Evolutionary conservation across 1,140 invertebrate species (phyloP).

Genomic region (Drosophila chauvacae): DNA sequence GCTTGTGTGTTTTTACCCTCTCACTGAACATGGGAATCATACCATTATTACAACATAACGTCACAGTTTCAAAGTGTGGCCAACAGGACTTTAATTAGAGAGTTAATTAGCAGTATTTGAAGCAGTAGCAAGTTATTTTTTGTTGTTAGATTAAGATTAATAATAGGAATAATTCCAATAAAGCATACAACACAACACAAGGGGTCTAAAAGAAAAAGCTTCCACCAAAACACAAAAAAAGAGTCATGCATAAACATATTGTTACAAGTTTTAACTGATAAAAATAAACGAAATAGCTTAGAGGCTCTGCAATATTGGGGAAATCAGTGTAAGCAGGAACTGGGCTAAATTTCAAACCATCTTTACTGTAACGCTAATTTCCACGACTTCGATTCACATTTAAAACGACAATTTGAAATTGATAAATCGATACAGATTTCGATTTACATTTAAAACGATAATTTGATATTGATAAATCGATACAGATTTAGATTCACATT

Average conservation of each 20-base stretch:
- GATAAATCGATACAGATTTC: no score
- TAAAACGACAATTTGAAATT: no score
- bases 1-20: slow-evolving; percentile 35
- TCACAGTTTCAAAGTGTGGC: slow-evolving; percentile 81
- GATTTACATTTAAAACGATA: no score
- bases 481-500: not conserved
- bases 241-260: not conserved
- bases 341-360: not conserved
- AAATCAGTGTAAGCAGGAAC: not conserved
- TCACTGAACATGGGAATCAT: slow-evolving; percentile 31
- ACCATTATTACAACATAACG: slow-evolving; percentile 74
- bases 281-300: not conserved
- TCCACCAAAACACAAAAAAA: slow-evolving; percentile 30
- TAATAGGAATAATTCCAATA: slow-evolving; percentile 10
- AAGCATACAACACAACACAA: slow-evolving; percentile 20
- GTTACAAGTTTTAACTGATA: not conserved
- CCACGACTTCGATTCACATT: not conserved
- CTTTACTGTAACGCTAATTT: not conserved
- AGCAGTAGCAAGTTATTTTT: not conserved
- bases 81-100: slow-evolving; percentile 56
- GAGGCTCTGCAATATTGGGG: not conserved
- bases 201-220: slow-evolving; percentile 11
- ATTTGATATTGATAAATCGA: no score
- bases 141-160: slow-evolving; percentile 22
- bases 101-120: slow-evolving; percentile 36